phyloP scores from a whole-genome alignment of 2,888 invertebrate genomes.

The Hirtodrosophila duncani region DNA sequence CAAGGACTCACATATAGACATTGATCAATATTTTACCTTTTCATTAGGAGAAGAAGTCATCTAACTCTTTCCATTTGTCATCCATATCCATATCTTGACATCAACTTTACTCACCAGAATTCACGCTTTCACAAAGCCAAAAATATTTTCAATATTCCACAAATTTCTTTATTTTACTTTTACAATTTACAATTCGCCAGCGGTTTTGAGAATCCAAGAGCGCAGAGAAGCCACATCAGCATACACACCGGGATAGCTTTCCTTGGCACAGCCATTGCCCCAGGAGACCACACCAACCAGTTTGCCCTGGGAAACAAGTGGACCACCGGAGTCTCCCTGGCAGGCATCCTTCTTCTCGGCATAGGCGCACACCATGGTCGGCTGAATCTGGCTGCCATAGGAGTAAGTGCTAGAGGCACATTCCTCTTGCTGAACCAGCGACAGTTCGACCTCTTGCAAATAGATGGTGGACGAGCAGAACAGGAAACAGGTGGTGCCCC shows the following conservation, averaged over 20 bases:
- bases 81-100: no score
- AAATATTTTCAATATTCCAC: neutral
- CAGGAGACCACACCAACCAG: slow-evolving; percentile 77
- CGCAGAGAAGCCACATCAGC: slow-evolving; percentile 56
- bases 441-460: slow-evolving; percentile 50
- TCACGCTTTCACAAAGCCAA: no score
- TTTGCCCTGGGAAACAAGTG: slow-evolving; percentile 58
- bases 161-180: slow-evolving; percentile 12
- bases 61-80: no score
- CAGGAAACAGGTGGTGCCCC: slow-evolving; percentile 73
- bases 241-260: slow-evolving; percentile 75
- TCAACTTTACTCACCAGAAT: no score
- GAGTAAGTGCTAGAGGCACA: slow-evolving; percentile 28
- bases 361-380: slow-evolving; percentile 75
- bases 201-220: slow-evolving; percentile 50
- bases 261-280: slow-evolving; percentile 74
- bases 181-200: slow-evolving; percentile 35
- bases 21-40: no score
- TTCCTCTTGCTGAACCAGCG: slow-evolving; percentile 31
- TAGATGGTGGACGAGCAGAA: slow-evolving; percentile 30
- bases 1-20: no score
- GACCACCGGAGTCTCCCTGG: slow-evolving; percentile 78
- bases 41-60: no score
- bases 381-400: slow-evolving; percentile 50
- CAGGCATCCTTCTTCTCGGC: slow-evolving; percentile 72